Base-by-base conservation (phyloP, 2,888 invertebrate genomes). In the Troides oblongomaculatus region DNA sequence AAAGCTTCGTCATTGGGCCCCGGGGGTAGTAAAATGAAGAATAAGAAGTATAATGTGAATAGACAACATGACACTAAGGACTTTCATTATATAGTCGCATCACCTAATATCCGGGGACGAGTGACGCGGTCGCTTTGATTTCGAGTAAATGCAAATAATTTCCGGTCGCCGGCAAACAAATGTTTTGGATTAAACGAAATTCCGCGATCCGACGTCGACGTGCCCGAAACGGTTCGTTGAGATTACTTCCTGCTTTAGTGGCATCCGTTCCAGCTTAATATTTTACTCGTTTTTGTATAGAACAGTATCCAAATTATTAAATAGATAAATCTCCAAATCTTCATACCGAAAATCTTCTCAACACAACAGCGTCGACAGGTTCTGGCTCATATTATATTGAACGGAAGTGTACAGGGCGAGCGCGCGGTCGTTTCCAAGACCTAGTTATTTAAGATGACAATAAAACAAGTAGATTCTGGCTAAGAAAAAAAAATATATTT, bases 91-190 rank as follows among this genome's bases (percentile, higher is more conserved):
- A 2, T 12, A 12, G 56, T 7, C 21, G 56, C 21, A n/a, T 21
- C 56, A 56, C 56, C 10, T 21, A 56, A 56, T 56, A 56, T 56
- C 56, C 56, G 56, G 21, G n/a, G 21, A 21, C 56, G 21, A n/a
- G 56, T 56, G 56, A n/a, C 21, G 56, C 56, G 56, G 56, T 56
- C 56, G 56, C 56, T 56, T 56, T 56, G 56, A 56, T 56, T 56
- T 21, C 7, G 56, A 56, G n/a, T 56, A 56, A 56, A 56, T n/a
- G n/a, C 56, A 21, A 56, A 56, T 56, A 56, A 56, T 56, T 14
- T 56, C 56, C 56, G 56, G 56, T 0, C 21, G 18, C 7, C 56
- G 18, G n/a, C 56, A n/a, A 56, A 56, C 56, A 56, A 56, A 56
- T 56, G 56, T 21, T 56, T 56, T 10, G 21, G 56, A 56, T 56